These are phyloP conservation scores for Micromys minutus DNA, from an alignment of 2,113 vertebrate species.

Conservation along the genomic window DNA sequence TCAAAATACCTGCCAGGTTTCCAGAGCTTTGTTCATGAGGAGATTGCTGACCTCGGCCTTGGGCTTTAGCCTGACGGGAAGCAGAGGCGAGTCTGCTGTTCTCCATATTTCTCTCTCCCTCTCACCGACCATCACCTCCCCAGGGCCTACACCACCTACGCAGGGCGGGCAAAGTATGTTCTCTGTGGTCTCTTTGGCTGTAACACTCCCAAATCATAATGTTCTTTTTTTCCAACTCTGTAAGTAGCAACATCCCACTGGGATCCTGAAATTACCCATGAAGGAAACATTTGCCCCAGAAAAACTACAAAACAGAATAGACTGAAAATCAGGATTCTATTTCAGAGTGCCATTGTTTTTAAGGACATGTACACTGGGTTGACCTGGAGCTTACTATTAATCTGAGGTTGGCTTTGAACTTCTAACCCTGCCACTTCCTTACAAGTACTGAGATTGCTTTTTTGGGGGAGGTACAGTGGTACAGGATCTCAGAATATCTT, in stretches of 20 bases:
- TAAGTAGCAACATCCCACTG: not conserved
- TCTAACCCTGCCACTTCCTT: not conserved
- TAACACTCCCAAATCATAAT: not conserved
- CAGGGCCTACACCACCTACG: not conserved
- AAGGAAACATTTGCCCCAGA: not conserved
- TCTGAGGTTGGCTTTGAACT: not conserved
- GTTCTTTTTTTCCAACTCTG: not conserved
- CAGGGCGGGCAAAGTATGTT: rapidly evolving
- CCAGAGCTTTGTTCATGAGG: not conserved
- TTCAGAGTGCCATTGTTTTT: not conserved
- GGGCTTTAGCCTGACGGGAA: not conserved
- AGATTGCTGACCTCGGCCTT: not conserved
- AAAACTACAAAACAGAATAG: not conserved
- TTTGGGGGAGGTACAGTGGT: not conserved
- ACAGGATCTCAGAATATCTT: not conserved
- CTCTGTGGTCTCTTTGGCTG: not conserved
- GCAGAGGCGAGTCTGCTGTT: not conserved
- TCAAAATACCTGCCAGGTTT: not conserved
- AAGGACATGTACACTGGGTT: not conserved
- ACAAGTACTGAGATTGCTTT: not conserved
- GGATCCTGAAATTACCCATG: not conserved
- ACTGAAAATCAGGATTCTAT: not conserved
- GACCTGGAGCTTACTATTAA: not conserved
- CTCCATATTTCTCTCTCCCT: not conserved
- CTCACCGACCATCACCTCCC: not conserved